Percentiles rank a stretch among this genome's conserved stretches.
These are phyloP conservation scores for Xenus cinereus DNA, from an alignment of 2,113 vertebrate genomes.

Conservation along the genomic window DNA sequence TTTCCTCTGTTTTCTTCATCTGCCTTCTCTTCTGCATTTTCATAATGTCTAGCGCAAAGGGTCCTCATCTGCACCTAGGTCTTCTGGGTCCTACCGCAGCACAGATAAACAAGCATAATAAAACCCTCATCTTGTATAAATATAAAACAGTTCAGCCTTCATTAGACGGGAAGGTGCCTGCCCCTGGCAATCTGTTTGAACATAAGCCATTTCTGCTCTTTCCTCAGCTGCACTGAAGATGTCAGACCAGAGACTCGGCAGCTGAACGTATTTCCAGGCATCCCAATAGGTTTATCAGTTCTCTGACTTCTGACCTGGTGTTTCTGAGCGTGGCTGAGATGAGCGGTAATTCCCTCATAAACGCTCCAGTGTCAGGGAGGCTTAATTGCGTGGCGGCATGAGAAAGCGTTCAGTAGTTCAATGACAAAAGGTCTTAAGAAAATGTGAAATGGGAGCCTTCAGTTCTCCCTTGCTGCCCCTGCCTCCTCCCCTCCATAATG, in stretches of 20 bases:
- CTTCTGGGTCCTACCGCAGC: neutral
- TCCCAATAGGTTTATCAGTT: slow-evolving; percentile 31
- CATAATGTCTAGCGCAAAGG: neutral
- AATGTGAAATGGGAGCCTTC: neutral
- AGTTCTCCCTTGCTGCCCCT: neutral
- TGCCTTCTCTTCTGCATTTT: neutral
- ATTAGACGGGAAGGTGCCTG: neutral
- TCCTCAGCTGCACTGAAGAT: neutral
- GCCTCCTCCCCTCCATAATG: neutral
- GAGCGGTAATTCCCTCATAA: slow-evolving; percentile 33
- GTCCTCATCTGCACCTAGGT: neutral
- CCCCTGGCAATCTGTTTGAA: neutral
- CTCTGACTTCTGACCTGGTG: slow-evolving; percentile 29
- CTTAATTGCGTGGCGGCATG: neutral
- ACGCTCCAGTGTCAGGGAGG: neutral
- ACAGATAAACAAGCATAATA: neutral
- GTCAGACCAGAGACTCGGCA: rapidly evolving
- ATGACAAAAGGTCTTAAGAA: slow-evolving; percentile 29
- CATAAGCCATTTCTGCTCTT: neutral
- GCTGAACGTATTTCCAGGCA: neutral
- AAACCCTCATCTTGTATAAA: neutral
- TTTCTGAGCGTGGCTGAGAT: neutral
- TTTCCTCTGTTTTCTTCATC: neutral
- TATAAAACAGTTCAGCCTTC: neutral
- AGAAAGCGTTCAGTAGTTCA: slow-evolving; percentile 34